Conservation (phyloP, 2,888 invertebrate genomes). For the Drosophila setosimentum region DNA sequence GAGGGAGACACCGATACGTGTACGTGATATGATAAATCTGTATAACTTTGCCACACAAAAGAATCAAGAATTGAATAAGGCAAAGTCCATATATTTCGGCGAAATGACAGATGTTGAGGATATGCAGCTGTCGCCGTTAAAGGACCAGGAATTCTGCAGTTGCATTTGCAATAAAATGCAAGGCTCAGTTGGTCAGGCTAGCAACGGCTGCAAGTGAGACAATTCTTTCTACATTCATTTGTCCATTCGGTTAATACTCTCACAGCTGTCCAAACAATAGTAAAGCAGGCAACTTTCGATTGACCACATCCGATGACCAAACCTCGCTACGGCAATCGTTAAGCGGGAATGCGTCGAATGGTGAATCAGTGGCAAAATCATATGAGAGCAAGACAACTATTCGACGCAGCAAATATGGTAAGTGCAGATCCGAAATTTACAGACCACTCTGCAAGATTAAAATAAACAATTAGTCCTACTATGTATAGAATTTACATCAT, state of each 20-base stretch:
- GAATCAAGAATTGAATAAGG: slow-evolving; percentile 69
- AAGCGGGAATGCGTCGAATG: slow-evolving; percentile 4
- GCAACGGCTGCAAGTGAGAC: slow-evolving; percentile 7
- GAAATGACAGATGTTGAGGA: slow-evolving; percentile 34
- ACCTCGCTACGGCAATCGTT: slow-evolving; percentile 36
- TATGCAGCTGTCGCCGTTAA: slow-evolving; percentile 10
- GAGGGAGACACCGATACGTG: slow-evolving; percentile 63
- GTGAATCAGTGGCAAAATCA: slow-evolving; percentile 55
- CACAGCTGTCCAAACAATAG: slow-evolving; percentile 8
- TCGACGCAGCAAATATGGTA: slow-evolving; percentile 81
- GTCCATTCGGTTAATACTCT: not conserved
- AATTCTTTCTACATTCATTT: not conserved
- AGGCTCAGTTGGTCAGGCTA: slow-evolving; percentile 5
- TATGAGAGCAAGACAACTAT: slow-evolving; percentile 84
- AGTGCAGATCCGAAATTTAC: not conserved
- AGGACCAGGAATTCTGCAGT: slow-evolving; percentile 40
- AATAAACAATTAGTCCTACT: not conserved
- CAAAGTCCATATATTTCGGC: slow-evolving; percentile 75
- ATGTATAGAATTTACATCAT: not conserved
- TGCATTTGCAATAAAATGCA: slow-evolving; percentile 24
- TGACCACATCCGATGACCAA: slow-evolving; percentile 39
- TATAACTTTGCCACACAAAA: slow-evolving; percentile 77
- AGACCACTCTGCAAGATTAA: not conserved
- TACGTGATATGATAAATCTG: slow-evolving; percentile 82
- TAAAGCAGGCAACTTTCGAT: slow-evolving; percentile 35